Base-by-base conservation (phyloP, 2,113 vertebrate species). In the Cyrtonyx montezumae region DNA sequence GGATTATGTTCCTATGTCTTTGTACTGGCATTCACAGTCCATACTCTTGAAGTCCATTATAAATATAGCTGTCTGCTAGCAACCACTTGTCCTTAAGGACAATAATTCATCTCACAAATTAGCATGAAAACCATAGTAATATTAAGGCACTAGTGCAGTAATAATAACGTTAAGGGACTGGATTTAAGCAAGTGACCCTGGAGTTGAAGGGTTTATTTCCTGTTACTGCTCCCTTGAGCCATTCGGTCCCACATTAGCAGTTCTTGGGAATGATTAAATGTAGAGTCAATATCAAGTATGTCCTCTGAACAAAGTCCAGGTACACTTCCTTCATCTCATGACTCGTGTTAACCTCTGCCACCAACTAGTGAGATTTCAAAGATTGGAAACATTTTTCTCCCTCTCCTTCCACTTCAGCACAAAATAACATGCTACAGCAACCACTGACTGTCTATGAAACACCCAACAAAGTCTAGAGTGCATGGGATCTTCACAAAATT, bases 381-480 rank as follows among this genome's bases (percentile, higher is more conserved):
- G 18, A 18, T 14, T 19, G 63, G 28, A 51, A 58, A 21, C 23
- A 6, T 40, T 66, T 56, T 56, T 40, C 22, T 58, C 34, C 26
- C 22, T 66, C 30, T 28, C 18, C n/a, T 79, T 11, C 30, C 15
- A 7, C 4, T 22, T 26, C 65, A 48, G 49, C 49, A 53, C 55
- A 26, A 70, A 13, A 5, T 8, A 8, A 36, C 63, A 36, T 53
- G 55, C 23, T 1, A 0, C 32, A 32, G 65, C 32, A 58, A 28
- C 22, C 15, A 49, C 18, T 49, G 48, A 18, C 4, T 5, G 18
- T 6, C n/a, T 19, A 8, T 58, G 36, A 85, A 49, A 77, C 2
- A 0, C 8, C 5, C 37, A 69, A 5, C 22, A 9, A 3, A 4
- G 8, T 37, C 51, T 1, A 13, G 40, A 62, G 11, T 13, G 30